Base-by-base conservation (phyloP, 2,113 vertebrate species). In the Lycocorax pyrrhopterus region DNA sequence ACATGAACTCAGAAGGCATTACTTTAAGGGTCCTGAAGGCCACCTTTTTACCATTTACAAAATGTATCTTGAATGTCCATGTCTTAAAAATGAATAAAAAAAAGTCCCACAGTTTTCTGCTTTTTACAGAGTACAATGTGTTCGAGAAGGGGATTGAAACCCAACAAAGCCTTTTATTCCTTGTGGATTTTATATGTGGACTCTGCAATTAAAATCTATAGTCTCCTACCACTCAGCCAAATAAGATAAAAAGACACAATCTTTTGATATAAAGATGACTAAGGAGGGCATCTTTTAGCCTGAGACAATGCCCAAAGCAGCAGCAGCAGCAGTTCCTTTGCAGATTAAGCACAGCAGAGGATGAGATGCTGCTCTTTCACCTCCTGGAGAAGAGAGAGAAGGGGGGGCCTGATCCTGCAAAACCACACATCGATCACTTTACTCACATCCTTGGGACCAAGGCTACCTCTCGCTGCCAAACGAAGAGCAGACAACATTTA, bases 261-360 rank as follows among this genome's bases (percentile, higher is more conserved):
- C 86, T 94, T 93, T 85, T 92, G 51, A 63, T 92, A 84, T 47
- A 37, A 94, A 83, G 76, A 93, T 71, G 46, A 63, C 58, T 25
- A 27, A 68, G 67, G 44, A 64, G 30, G 41, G 73, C 30, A 39
- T 68, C 47, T 72, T 93, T 87, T 33, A 88, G 64, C 26, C 51
- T 10, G 17, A 71, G 43, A 88, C 49, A 60, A 69, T 2, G 3
- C 29, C 84, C 55, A 73, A 87, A 95, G 79, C 44, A 72, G 71
- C 71, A 78, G 71, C 71, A 78, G 74, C 72, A 95, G 86, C 47
- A 60, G 37, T 1, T 77, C 37, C 49, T 77, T 4, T 46, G 62
- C 72, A 90, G 60, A 89, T 14, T 16, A 72, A 60, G 63, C 43
- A 47, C 9, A 2, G 43, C 39, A 62, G 49, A 83, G 29, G 33